Percentiles rank a stretch among this genome's conserved stretches.
Evolutionary conservation across 2,888 invertebrate species (phyloP).

Genomic region (Brachyptera risi): DNA sequence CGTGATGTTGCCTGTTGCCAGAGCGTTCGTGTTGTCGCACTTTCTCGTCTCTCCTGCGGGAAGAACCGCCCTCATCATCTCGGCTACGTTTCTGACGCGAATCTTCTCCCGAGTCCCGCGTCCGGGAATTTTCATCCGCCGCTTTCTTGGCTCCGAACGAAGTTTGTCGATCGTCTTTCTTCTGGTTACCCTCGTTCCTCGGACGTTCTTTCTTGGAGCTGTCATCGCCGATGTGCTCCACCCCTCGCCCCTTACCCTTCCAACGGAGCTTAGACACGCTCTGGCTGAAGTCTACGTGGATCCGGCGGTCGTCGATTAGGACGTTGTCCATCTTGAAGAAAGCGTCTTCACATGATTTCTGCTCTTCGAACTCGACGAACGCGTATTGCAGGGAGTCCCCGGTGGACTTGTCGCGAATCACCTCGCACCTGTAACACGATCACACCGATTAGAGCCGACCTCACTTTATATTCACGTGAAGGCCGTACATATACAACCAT

Average conservation of each 20-base stretch:
- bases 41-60: too few species aligned
- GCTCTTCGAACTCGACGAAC: slow-evolving; percentile 94
- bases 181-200: neutral
- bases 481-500: too few species aligned
- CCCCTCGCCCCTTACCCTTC: slow-evolving; percentile 82
- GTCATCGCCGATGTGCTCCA: slow-evolving; percentile 49
- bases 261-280: slow-evolving; percentile 93
- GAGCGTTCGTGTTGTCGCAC: too few species aligned
- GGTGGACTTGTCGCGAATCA: slow-evolving; percentile 88
- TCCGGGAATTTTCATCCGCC: neutral
- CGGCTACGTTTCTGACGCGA: too few species aligned
- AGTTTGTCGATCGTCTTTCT: neutral
- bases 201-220: neutral
- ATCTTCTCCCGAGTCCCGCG: too few species aligned
- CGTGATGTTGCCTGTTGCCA: too few species aligned
- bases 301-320: slow-evolving; percentile 94
- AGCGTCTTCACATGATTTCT: slow-evolving; percentile 92
- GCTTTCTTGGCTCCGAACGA: neutral
- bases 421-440: slow-evolving; percentile 70
- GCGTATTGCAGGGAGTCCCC: slow-evolving; percentile 97
- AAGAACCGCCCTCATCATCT: too few species aligned
- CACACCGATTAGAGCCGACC: too few species aligned
- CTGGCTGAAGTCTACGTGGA: slow-evolving; percentile 99
- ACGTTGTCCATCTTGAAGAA: slow-evolving; percentile 99
- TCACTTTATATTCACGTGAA: too few species aligned